Evolutionary conservation across 2,888 invertebrate genomes (phyloP).

Genomic region (Orthosia gothica): DNA sequence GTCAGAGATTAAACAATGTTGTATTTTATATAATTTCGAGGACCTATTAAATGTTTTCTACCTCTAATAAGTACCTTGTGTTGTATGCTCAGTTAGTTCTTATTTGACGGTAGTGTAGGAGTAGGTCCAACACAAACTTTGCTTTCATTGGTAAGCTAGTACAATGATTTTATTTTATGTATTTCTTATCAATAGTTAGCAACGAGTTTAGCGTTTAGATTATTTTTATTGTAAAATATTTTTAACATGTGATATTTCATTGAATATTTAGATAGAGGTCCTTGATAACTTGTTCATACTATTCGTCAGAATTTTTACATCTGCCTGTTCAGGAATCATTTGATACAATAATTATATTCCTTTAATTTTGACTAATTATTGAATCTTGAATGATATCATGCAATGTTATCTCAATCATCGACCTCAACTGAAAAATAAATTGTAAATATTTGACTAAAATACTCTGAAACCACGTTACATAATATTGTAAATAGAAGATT

Average conservation of each 20-base stretch:
- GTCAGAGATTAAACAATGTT: constrained; percentile 18
- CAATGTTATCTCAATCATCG: constrained; percentile 28
- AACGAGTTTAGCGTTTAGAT: constrained; percentile 55
- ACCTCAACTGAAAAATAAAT: constrained; percentile 46
- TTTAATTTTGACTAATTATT: constrained; percentile 7
- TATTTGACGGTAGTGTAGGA: constrained; percentile 63
- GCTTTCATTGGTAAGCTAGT: constrained; percentile 67
- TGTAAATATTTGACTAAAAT: constrained; percentile 62
- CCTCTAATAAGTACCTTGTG: constrained; percentile 63
- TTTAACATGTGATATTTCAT: constrained; percentile 65
- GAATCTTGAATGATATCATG: not conserved
- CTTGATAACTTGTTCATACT: constrained; percentile 35
- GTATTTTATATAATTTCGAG: constrained; percentile 54
- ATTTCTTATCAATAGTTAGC: constrained; percentile 70
- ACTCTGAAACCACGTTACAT: constrained; percentile 41
- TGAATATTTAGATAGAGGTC: constrained; percentile 61
- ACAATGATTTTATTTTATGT: constrained; percentile 54
- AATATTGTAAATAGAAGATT: constrained; percentile 65
- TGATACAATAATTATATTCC: not conserved
- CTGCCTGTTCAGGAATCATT: constrained; percentile 4
- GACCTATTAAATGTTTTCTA: constrained; percentile 66
- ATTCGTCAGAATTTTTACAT: constrained; percentile 6
- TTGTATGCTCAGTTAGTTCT: constrained; percentile 46
- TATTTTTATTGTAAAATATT: constrained; percentile 53
- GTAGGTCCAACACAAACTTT: constrained; percentile 60